Evolutionary conservation across 2,888 invertebrate genomes (phyloP).

Genomic region (Drosophila limbata): DNA sequence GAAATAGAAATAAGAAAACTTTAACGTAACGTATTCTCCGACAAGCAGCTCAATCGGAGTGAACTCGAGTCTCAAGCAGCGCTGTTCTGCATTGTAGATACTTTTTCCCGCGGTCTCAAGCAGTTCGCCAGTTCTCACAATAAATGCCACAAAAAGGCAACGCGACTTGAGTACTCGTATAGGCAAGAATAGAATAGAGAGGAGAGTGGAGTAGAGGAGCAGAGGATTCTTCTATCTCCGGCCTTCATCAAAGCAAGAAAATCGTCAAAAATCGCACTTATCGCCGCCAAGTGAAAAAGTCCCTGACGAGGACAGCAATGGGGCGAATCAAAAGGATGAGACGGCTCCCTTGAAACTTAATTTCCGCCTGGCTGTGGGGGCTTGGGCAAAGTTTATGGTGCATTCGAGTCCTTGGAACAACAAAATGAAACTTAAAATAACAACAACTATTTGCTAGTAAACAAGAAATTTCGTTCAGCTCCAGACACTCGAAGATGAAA

Average conservation of each 20-base stretch:
- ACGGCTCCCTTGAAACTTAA: constrained; percentile 69
- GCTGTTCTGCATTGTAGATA: constrained; percentile 18
- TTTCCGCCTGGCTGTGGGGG: constrained; percentile 67
- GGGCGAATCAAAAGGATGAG: constrained; percentile 25
- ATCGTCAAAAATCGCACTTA: constrained; percentile 82
- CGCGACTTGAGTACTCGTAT: constrained; percentile 7
- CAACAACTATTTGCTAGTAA: constrained; percentile 81
- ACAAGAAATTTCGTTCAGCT: constrained; percentile 79
- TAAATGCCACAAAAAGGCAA: constrained; percentile 73
- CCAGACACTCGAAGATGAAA: constrained; percentile 72
- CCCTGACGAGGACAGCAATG: constrained; percentile 20
- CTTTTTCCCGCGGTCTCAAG: constrained; percentile 44
- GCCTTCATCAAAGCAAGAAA: constrained; percentile 65
- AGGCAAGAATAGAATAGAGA: background rate
- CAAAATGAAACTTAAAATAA: constrained; percentile 82
- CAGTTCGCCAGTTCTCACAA: constrained; percentile 48
- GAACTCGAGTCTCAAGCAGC: constrained; percentile 39
- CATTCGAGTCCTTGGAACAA: constrained; percentile 74
- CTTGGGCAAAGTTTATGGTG: constrained; percentile 62
- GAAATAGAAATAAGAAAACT: constrained; percentile 11
- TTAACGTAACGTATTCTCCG: constrained; percentile 29
- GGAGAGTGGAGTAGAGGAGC: background rate
- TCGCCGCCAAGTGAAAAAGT: constrained; percentile 65
- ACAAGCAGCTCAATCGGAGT: constrained; percentile 31
- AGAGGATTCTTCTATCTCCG: constrained; percentile 47